Conservation (phyloP, 2,113 vertebrate species). For the Pristiophorus japonicus region DNA sequence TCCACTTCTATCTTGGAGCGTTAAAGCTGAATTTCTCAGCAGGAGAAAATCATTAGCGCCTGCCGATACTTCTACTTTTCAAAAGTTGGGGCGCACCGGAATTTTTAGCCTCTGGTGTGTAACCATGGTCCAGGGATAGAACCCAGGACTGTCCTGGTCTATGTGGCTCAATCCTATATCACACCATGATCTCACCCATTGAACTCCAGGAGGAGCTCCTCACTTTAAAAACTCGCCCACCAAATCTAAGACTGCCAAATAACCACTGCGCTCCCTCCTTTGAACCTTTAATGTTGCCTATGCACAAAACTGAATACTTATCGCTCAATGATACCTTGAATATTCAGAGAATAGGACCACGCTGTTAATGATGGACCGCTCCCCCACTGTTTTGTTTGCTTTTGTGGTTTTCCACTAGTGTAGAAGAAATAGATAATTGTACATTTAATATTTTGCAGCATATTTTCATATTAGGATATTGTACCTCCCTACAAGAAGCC, state of each 20-base stretch:
- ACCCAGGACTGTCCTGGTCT: background rate
- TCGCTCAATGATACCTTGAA: background rate
- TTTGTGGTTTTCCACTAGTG: background rate
- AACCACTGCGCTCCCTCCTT: background rate
- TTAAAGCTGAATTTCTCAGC: too few species aligned
- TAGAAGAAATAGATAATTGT: slow-evolving; percentile 8
- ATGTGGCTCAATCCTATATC: too few species aligned
- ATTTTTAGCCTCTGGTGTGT: too few species aligned
- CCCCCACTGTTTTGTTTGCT: background rate
- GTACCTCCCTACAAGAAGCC: background rate
- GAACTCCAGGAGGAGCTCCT: background rate
- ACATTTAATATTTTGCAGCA: background rate
- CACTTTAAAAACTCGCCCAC: background rate
- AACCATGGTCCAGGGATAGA: background rate
- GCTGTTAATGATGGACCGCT: background rate
- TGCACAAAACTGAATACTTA: background rate
- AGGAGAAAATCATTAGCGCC: too few species aligned
- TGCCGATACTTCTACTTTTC: too few species aligned
- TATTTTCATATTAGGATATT: slow-evolving; percentile 21
- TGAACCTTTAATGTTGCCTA: background rate
- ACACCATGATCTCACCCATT: background rate
- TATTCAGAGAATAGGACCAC: background rate
- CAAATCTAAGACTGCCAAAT: background rate
- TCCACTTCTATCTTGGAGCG: too few species aligned
- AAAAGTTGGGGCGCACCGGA: too few species aligned